These are phyloP conservation scores for Orthonyx spaldingii DNA, from an alignment of 2,113 vertebrate species.

Conservation along the genomic window DNA sequence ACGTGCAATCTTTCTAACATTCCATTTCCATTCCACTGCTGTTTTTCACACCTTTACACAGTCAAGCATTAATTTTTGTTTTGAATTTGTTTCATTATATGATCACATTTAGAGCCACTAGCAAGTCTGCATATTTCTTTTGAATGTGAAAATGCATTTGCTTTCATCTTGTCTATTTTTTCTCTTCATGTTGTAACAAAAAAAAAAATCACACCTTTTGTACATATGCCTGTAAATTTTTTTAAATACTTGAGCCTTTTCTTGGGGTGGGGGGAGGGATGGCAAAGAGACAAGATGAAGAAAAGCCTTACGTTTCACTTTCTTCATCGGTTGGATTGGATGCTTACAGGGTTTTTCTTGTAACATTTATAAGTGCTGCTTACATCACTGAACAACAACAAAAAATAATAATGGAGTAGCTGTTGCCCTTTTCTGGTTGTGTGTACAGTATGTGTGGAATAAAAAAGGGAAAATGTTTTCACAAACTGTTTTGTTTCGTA, in stretches of 20 bases:
- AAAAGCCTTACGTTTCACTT: slow-evolving; percentile 99
- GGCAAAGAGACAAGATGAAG: slow-evolving; percentile 89
- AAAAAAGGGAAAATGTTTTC: slow-evolving; percentile 88
- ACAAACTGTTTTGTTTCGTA: slow-evolving; percentile 94
- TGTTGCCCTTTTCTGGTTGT: slow-evolving; percentile 83
- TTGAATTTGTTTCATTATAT: slow-evolving; percentile 46
- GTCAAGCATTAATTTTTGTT: slow-evolving; percentile 78
- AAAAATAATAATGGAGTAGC: slow-evolving; percentile 89
- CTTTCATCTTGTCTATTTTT: slow-evolving; percentile 78
- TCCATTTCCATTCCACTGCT: slow-evolving; percentile 87
- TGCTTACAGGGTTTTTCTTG: slow-evolving; percentile 98
- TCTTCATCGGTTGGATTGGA: slow-evolving; percentile 97
- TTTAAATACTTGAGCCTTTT: slow-evolving; percentile 99
- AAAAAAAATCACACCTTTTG: slow-evolving; percentile 85
- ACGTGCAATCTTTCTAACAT: slow-evolving; percentile 99
- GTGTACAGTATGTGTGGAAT: slow-evolving; percentile 86
- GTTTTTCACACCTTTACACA: slow-evolving; percentile 73
- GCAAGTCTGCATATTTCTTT: slow-evolving; percentile 80
- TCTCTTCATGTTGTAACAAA: slow-evolving; percentile 83
- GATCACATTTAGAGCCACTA: slow-evolving; percentile 93
- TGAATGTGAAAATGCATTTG: slow-evolving; percentile 92
- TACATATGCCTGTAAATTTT: slow-evolving; percentile 99
- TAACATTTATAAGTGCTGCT: slow-evolving; percentile 99
- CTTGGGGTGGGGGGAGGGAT: slow-evolving; percentile 76
- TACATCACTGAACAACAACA: slow-evolving; percentile 93